A percentile compares a stretch with the other conserved stretches of the same genome.
phyloP scores from a whole-genome alignment of 2,113 vertebrate species.

The Brachyistius frenatus region DNA sequence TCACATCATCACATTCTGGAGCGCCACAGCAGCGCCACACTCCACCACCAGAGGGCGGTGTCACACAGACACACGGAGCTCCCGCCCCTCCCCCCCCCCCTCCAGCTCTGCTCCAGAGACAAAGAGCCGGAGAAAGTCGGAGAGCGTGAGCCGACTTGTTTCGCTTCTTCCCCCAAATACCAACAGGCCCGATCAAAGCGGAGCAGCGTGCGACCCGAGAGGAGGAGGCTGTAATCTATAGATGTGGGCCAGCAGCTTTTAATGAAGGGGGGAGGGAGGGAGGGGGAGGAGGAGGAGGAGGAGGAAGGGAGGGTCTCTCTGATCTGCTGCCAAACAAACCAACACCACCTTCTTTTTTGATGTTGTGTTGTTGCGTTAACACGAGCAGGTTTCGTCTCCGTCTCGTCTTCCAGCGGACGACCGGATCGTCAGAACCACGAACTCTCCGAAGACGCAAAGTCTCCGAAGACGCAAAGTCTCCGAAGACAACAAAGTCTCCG shows the following conservation, averaged over 20 bases:
- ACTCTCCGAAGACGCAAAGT: too few relatives aligned
- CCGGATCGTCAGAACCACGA: too few relatives aligned
- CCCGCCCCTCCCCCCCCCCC: too few relatives aligned
- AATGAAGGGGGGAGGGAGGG: constrained; percentile 19
- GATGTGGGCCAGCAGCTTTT: constrained; percentile 56
- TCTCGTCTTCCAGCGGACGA: constrained; percentile 1
- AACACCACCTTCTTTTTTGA: constrained; percentile 42
- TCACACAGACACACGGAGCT: constrained; percentile 27
- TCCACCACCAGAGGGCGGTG: constrained; percentile 65
- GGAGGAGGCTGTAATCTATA: constrained; percentile 42
- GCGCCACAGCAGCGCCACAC: neutral
- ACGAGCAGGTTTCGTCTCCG: constrained; percentile 16
- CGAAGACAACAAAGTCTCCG: too few relatives aligned
- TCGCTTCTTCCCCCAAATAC: constrained; percentile 30
- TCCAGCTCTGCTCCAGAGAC: constrained; percentile 20
- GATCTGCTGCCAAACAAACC: constrained; percentile 59
- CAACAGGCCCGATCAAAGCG: constrained; percentile 52
- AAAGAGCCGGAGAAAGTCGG: constrained; percentile 36
- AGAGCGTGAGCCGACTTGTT: constrained; percentile 55
- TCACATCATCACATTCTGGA: neutral
- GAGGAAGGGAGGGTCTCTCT: constrained; percentile 43
- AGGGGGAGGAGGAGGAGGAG: constrained; percentile 42
- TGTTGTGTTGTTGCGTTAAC: constrained; percentile 39
- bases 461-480: too few relatives aligned
- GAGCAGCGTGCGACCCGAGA: constrained; percentile 28